These are phyloP conservation scores for Ophraella communa DNA, from an alignment of 2,888 invertebrate species.

Conservation along the genomic window DNA sequence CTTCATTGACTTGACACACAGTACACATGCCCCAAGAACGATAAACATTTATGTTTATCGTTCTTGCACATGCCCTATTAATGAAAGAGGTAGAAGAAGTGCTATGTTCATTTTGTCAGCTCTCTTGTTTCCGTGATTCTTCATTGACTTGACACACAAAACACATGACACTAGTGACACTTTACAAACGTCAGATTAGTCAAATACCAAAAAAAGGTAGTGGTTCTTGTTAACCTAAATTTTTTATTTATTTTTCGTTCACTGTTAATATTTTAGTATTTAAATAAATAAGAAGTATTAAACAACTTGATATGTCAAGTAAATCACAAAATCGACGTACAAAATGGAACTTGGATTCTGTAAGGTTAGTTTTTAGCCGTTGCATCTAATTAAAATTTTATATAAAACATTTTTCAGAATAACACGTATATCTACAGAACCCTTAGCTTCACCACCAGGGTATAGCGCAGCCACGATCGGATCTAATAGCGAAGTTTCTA, in stretches of 20 bases:
- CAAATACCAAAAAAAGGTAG: not conserved
- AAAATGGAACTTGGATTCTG: conserved; percentile 56
- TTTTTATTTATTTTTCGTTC: conserved; percentile 26
- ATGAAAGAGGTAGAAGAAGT: too few relatives aligned
- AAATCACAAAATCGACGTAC: conserved; percentile 47
- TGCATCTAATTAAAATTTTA: too few relatives aligned
- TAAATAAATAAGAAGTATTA: not conserved
- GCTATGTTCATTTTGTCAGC: too few relatives aligned
- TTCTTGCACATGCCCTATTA: too few relatives aligned
- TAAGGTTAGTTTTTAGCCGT: conserved; percentile 52
- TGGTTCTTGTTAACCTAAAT: conserved; percentile 23
- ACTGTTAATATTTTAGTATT: not conserved
- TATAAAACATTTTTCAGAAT: too few relatives aligned
- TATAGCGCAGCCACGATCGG: conserved; percentile 77
- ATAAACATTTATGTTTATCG: too few relatives aligned
- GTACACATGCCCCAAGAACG: too few relatives aligned
- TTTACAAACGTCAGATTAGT: too few relatives aligned
- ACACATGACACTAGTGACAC: not conserved
- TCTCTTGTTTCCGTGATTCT: too few relatives aligned
- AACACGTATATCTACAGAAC: conserved; percentile 41
- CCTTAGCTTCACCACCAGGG: conserved; percentile 81
- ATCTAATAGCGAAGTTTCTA: conserved; percentile 77
- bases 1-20: too few relatives aligned
- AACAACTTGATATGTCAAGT: conserved; percentile 34
- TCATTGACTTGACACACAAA: not conserved